Evolutionary conservation across 2,888 invertebrate genomes (phyloP).

Genomic region (Yponomeuta cagnagella): DNA sequence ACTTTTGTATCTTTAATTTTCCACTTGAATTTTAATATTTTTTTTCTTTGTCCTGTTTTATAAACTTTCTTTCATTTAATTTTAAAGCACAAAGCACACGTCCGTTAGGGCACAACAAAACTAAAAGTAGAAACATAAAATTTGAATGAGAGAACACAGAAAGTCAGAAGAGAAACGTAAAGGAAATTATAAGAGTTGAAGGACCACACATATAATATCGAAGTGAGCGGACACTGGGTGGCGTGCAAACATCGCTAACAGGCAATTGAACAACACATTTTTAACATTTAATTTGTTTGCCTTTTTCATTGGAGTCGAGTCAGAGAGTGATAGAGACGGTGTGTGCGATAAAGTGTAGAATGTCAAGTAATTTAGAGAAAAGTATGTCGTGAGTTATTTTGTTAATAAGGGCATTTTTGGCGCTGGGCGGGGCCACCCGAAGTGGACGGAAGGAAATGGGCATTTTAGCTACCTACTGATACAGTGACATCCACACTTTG

Average conservation of each 20-base stretch:
- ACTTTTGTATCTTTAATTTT: neutral
- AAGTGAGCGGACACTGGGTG: slow-evolving; percentile 67
- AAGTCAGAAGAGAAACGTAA: slow-evolving; percentile 52
- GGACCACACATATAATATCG: slow-evolving; percentile 74
- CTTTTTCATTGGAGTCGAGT: slow-evolving; percentile 10
- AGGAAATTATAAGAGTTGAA: slow-evolving; percentile 51
- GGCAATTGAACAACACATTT: slow-evolving; percentile 51
- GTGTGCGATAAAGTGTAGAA: slow-evolving; percentile 51
- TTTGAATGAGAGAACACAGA: slow-evolving; percentile 51
- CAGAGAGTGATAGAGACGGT: slow-evolving; percentile 32
- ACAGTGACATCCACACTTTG: slow-evolving; percentile 56
- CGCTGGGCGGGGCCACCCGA: slow-evolving; percentile 72
- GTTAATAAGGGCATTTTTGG: slow-evolving; percentile 54
- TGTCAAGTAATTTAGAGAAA: slow-evolving; percentile 53
- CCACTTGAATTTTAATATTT: neutral
- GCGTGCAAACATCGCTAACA: slow-evolving; percentile 73
- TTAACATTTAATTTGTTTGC: slow-evolving; percentile 13
- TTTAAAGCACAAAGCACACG: slow-evolving; percentile 2
- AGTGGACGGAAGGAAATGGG: slow-evolving; percentile 42
- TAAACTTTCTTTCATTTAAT: neutral
- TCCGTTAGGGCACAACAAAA: slow-evolving; percentile 13
- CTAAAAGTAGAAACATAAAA: slow-evolving; percentile 43
- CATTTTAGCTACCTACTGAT: slow-evolving; percentile 58
- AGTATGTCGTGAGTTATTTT: slow-evolving; percentile 41
- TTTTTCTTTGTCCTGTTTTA: neutral